A percentile compares a stretch with the other conserved stretches of the same genome.
Conservation (phyloP, 1,140 invertebrate genomes). For the Solenopsis invicta region DNA sequence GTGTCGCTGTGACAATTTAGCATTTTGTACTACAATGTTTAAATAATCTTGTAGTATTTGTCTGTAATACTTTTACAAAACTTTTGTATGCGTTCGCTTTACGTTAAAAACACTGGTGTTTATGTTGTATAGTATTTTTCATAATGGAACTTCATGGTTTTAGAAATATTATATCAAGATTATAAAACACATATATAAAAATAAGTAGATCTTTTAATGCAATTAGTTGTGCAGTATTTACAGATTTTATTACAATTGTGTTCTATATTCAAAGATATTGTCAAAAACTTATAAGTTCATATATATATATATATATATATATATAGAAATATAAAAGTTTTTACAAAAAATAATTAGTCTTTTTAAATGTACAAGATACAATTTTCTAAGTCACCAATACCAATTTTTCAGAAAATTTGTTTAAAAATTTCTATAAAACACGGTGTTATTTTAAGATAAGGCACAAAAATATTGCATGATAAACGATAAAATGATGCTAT, state of each 20-base stretch:
- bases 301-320: not conserved
- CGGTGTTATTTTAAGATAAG: conserved; percentile 21
- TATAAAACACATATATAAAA: conserved; percentile 34
- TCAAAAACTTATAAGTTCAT: conserved; percentile 27
- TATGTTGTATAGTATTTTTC: conserved; percentile 42
- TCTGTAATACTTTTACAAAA: conserved; percentile 33
- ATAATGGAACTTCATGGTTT: conserved; percentile 9
- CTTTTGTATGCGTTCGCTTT: conserved; percentile 6
- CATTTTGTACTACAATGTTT: conserved; percentile 64
- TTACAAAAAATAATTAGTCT: not conserved
- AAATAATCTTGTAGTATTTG: conserved; percentile 43
- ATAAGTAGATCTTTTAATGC: conserved; percentile 32
- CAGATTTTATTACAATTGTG: conserved; percentile 19
- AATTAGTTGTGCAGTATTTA: conserved; percentile 49
- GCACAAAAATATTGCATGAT: not conserved
- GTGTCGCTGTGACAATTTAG: conserved; percentile 19
- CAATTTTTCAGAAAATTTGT: conserved; percentile 13
- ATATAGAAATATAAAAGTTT: conserved; percentile 44
- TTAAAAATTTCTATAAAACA: not conserved
- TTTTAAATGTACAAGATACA: conserved; percentile 11
- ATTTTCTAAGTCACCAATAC: conserved; percentile 13
- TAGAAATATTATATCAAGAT: conserved; percentile 23
- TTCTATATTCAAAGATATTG: conserved; percentile 37
- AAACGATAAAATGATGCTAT: conserved; percentile 51
- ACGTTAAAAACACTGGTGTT: conserved; percentile 6